Percentiles rank a stretch among this genome's conserved stretches.
Evolutionary conservation across 2,113 vertebrate genomes (phyloP).

Genomic region (Ptyas mucosa): DNA sequence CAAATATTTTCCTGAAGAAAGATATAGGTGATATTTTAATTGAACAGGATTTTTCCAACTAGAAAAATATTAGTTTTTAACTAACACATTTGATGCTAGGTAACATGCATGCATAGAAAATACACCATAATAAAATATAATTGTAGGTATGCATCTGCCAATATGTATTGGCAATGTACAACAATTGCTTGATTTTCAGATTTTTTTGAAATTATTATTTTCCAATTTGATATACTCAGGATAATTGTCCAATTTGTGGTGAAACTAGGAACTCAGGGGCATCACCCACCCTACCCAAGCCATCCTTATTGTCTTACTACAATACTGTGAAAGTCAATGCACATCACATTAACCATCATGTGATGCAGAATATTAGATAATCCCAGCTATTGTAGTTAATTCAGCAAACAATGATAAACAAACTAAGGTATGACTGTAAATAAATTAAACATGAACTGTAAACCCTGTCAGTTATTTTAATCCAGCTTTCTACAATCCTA

Average conservation of each 20-base stretch:
- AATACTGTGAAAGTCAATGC: neutral
- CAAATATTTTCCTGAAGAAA: constrained; percentile 25
- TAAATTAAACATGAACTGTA: neutral
- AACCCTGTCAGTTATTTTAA: neutral
- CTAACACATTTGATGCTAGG: neutral
- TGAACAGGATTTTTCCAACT: neutral
- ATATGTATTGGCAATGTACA: constrained; percentile 14
- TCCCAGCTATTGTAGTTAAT: neutral
- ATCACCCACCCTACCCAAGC: neutral
- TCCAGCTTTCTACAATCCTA: neutral
- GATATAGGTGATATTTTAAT: constrained; percentile 1
- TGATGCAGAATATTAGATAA: neutral
- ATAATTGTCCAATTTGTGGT: neutral
- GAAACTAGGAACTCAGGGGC: neutral
- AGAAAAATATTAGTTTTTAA: neutral
- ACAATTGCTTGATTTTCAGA: constrained; percentile 25
- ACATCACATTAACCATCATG: neutral
- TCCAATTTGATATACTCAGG: constrained; percentile 26
- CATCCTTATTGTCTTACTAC: neutral
- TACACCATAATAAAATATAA: neutral
- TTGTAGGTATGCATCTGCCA: constrained; percentile 52
- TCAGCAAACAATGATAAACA: neutral
- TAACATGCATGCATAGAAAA: neutral
- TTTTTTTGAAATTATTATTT: constrained; percentile 30
- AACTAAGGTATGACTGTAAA: neutral